Evolutionary conservation across 2,888 invertebrate species (phyloP), one percentile per base, ranked within the genome.

Genomic region (Heliconius aoede): DNA sequence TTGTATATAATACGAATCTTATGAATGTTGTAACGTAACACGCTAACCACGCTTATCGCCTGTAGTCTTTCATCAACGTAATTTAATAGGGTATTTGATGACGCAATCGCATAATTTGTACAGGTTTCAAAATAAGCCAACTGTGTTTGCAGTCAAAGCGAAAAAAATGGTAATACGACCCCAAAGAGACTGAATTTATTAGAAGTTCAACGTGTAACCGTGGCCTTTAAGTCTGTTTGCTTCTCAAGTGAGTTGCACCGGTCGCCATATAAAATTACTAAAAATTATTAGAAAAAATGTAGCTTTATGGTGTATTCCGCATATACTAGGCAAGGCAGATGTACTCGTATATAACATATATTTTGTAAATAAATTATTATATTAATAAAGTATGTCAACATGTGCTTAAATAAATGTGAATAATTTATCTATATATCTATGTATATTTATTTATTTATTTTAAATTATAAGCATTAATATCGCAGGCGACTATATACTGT

Each of bases 1-100:
- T 79, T 76, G 36, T 24, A n/a, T 76, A 77, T 72, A 79, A 76
- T 80, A 77, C 74, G 79, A 80, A 78, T 80, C 62, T 79, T 73
- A 78, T 80, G 72, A 73, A 80, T 78, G 77, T 78, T 80, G 79
- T 76, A 74, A 77, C 72, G 61, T 71, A 67, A 76, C 64, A 80
- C 75, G 46, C 55, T 75, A 76, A 74, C 77, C 69, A 55, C 68
- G 40, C 68, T 71, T 74, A 68, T 60, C 68, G 60, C 24, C 60
- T 36, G 60, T 21, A 71, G 58, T 71, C 71, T 71, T 60, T 71
- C 71, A 60, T 60, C 58, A 58, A 36, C 26, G 71, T 71, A 58
- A 71, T 58, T 71, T 72, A 62, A 72, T 62, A 40, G 40, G 72
- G 62, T 62, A 61, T 62, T 62, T 72, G 71, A 71, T 60, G 71